Conservation (phyloP, 2,797 vertebrate species). For the Tauraco hartlaubi region DNA sequence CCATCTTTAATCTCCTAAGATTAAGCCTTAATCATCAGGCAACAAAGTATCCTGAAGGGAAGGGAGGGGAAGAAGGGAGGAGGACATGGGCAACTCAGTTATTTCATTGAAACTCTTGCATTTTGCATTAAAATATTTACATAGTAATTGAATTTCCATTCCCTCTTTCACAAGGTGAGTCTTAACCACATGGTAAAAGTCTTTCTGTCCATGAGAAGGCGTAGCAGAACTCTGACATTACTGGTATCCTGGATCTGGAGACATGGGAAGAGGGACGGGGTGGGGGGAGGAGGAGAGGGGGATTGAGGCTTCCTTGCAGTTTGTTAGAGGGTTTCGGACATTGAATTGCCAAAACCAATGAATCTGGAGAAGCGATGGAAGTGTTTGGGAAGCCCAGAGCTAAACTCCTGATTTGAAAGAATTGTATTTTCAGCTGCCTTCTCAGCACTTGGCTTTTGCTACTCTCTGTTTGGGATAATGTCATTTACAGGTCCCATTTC, state of each 20-base stretch:
- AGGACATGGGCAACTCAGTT: neutral
- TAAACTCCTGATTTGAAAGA: neutral
- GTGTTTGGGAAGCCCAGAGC: neutral
- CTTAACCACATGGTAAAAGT: neutral
- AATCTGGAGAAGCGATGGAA: neutral
- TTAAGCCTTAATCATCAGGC: neutral
- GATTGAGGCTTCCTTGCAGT: neutral
- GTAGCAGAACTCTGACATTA: neutral
- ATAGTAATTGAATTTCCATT: neutral
- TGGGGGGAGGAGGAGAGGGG: no score
- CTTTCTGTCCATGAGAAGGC: neutral
- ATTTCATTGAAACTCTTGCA: neutral
- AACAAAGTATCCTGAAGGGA: neutral
- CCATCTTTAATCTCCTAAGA: neutral
- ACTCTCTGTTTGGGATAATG: neutral
- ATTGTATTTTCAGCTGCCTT: neutral
- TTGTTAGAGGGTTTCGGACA: neutral
- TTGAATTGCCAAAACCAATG: neutral
- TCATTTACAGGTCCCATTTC: neutral
- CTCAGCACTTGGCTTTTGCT: neutral
- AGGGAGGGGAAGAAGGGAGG: neutral
- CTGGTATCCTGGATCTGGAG: neutral
- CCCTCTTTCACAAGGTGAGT: neutral
- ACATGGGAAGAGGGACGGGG: accelerated
- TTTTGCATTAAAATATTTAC: neutral